Percentiles rank a stretch among this genome's conserved stretches.
Conservation (phyloP, 2,113 vertebrate species). For the Cariama cristata region DNA sequence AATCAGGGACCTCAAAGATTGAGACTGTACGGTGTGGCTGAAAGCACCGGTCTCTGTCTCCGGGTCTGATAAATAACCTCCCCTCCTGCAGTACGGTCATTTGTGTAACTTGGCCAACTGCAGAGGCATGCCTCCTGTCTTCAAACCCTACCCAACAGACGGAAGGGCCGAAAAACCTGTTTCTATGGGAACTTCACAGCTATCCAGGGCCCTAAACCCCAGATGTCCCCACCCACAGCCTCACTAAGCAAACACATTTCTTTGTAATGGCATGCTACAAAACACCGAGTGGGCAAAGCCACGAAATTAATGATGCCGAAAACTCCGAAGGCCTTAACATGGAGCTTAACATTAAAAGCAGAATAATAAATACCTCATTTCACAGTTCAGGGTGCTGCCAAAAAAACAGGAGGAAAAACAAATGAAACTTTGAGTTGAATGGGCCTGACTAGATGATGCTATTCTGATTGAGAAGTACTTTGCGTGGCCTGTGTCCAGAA, state of each 20-base stretch:
- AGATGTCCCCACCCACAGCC: neutral
- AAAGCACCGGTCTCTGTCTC: neutral
- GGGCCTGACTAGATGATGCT: neutral
- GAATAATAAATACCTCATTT: neutral
- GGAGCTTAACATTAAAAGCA: neutral
- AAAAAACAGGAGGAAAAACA: neutral
- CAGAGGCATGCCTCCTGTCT: neutral
- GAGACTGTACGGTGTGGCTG: neutral
- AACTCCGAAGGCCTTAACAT: neutral
- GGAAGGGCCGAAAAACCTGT: neutral
- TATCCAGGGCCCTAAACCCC: neutral
- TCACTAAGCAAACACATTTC: neutral
- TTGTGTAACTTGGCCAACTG: neutral
- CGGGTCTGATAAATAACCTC: neutral
- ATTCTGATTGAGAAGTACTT: neutral
- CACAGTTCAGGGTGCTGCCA: neutral
- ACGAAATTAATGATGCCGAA: neutral
- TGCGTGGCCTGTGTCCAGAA: neutral
- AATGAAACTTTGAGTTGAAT: neutral
- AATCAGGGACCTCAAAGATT: neutral
- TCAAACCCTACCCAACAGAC: neutral
- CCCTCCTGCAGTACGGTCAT: neutral
- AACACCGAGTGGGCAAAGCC: neutral
- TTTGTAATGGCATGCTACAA: neutral
- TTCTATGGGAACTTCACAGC: neutral